Evolutionary conservation across 1,140 invertebrate genomes (phyloP).

Genomic region (Mycetomoellerius zeteki): DNA sequence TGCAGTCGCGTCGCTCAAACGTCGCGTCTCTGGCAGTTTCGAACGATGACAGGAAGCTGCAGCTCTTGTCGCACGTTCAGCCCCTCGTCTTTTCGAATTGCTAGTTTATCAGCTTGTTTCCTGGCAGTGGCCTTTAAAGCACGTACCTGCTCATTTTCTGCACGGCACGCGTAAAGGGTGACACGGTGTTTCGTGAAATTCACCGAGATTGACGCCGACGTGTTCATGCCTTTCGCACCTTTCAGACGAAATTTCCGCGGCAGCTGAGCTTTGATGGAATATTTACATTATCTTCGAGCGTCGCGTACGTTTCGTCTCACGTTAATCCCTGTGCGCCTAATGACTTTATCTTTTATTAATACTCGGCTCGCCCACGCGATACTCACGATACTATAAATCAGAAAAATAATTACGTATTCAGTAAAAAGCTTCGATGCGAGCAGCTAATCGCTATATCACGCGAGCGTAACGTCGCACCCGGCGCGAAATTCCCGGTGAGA

Average conservation of each 20-base stretch:
- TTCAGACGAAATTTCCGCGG: not conserved
- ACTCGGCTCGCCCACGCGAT: not conserved
- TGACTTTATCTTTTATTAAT: not conserved
- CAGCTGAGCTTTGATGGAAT: conserved; percentile 38
- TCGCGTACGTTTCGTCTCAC: not conserved
- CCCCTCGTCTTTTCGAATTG: conserved; percentile 5
- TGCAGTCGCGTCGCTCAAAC: conserved; percentile 65
- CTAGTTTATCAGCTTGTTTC: conserved; percentile 41
- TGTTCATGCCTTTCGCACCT: not conserved
- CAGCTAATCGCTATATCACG: conserved; percentile 37
- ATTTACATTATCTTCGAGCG: not conserved
- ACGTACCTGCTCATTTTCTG: conserved; percentile 30
- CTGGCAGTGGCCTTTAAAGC: not conserved
- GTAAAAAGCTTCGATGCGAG: conserved; percentile 21
- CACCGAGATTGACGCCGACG: not conserved
- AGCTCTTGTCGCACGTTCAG: not conserved
- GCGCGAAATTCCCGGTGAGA: conserved; percentile 40
- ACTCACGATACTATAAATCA: conserved; percentile 17
- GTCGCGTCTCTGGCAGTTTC: conserved; percentile 47
- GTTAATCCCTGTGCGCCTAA: not conserved
- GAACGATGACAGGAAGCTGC: conserved; percentile 15
- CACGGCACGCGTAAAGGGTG: not conserved
- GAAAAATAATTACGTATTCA: conserved; percentile 27
- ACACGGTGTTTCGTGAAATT: not conserved
- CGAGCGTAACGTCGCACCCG: conserved; percentile 38